Conservation (phyloP, 1,140 invertebrate species). For the Cotesia chilonis region DNA sequence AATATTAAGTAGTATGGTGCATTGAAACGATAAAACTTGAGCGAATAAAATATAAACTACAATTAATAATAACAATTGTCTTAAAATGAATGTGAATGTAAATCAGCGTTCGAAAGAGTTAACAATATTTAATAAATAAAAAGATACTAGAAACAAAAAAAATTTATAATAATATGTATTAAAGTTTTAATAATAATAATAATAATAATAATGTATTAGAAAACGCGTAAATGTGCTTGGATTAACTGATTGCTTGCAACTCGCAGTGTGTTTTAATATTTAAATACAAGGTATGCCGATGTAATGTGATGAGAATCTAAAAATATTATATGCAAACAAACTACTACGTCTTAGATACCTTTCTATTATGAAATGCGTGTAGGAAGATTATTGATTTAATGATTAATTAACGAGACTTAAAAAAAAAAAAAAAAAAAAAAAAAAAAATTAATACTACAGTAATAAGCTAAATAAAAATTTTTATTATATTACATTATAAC, state of each 20-base stretch:
- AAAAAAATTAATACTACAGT: too few species aligned
- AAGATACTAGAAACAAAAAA: not conserved
- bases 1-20: too few species aligned
- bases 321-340: slow-evolving; percentile 28
- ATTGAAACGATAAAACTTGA: slow-evolving; percentile 35
- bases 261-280: slow-evolving; percentile 58
- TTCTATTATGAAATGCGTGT: slow-evolving; percentile 1
- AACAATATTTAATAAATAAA: not conserved
- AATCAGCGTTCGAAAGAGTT: too few species aligned
- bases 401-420: slow-evolving; percentile 25
- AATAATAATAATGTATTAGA: slow-evolving; percentile 32
- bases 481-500: not conserved
- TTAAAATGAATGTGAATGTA: too few species aligned
- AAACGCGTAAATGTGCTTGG: slow-evolving; percentile 51
- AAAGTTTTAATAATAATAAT: not conserved
- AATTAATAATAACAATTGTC: not conserved
- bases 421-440: not conserved
- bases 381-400: slow-evolving; percentile 30
- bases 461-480: too few species aligned
- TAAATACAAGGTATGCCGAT: slow-evolving; percentile 44
- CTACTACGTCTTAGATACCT: slow-evolving; percentile 34
- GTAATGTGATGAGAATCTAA: slow-evolving; percentile 31
- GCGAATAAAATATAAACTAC: slow-evolving; percentile 28
- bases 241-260: slow-evolving; percentile 48
- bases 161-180: slow-evolving; percentile 34